These are phyloP conservation scores for Tonatia bakeri DNA, from an alignment of 2,113 vertebrate genomes.

Conservation along the genomic window DNA sequence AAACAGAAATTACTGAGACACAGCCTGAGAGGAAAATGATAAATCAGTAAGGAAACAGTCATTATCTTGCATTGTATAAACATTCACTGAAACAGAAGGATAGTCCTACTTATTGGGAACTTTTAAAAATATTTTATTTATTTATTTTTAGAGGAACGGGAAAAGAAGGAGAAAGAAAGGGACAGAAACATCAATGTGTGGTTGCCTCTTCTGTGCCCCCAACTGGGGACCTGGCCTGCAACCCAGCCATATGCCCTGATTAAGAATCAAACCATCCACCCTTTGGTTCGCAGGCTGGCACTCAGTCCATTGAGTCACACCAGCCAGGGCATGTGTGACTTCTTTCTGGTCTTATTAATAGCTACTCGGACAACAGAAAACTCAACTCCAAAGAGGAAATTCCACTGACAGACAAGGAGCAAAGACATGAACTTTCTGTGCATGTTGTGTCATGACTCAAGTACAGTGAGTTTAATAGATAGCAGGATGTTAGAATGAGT, in stretches of 20 bases:
- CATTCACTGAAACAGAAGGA: background rate
- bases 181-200: too few species aligned
- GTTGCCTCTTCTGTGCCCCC: too few species aligned
- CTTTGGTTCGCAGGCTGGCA: too few species aligned
- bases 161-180: too few species aligned
- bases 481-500: background rate
- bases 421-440: background rate
- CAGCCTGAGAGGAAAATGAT: background rate
- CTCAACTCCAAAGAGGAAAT: background rate
- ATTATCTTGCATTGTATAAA: background rate
- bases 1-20: background rate
- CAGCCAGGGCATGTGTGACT: too few species aligned
- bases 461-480: background rate
- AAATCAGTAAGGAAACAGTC: background rate
- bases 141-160: too few species aligned
- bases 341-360: background rate
- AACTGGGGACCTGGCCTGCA: too few species aligned
- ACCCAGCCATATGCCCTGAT: too few species aligned
- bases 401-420: fast-evolving
- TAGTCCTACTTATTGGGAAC: too few species aligned
- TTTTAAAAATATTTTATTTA: too few species aligned
- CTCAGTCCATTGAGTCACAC: too few species aligned
- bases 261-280: too few species aligned
- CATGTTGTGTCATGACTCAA: background rate
- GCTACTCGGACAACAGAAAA: background rate